phyloP scores from a whole-genome alignment of 64 coral and sea anemone genomes.

The Stichodactyla mertensii region DNA sequence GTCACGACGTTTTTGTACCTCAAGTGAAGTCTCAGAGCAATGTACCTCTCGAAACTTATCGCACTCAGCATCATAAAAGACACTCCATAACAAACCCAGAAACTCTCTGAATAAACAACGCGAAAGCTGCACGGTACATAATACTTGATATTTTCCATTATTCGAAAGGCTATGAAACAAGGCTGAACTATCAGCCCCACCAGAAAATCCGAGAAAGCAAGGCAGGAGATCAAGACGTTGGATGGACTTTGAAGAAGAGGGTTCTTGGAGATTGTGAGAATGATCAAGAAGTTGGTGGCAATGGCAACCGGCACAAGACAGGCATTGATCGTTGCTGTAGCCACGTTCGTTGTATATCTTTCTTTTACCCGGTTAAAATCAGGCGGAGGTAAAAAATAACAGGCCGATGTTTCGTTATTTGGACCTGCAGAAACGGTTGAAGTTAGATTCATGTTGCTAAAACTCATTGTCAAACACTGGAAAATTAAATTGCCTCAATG shows the following conservation, averaged over 20 bases:
- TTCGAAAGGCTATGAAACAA: conserved; percentile 53
- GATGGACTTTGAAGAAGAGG: conserved; percentile 44
- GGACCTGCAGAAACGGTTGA: too few species aligned
- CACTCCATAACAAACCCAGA: conserved; percentile 81
- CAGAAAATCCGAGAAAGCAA: conserved; percentile 66
- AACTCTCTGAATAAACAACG: conserved; percentile 78
- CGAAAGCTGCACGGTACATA: conserved; percentile 64
- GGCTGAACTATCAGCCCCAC: conserved; percentile 72
- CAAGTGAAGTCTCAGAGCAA: conserved; percentile 51
- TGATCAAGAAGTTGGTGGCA: conserved; percentile 50
- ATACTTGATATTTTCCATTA: conserved; percentile 43
- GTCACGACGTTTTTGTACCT: conserved; percentile 62
- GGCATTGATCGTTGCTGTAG: conserved; percentile 58
- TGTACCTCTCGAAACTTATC: conserved; percentile 58
- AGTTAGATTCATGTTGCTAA: too few species aligned
- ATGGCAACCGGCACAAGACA: conserved; percentile 58
- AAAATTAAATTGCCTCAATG: too few species aligned
- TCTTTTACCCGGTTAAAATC: conserved; percentile 16
- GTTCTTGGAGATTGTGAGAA: conserved; percentile 45
- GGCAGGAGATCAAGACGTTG: conserved; percentile 63
- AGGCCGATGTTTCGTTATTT: neutral
- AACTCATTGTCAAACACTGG: too few species aligned
- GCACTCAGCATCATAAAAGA: conserved; percentile 71
- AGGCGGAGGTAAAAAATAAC: conserved; percentile 63
- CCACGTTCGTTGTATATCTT: conserved; percentile 46